A percentile compares a stretch with the other conserved stretches of the same genome.
These are phyloP conservation scores for Tethea ocularis DNA, from an alignment of 2,888 invertebrate species.

Conservation along the genomic window DNA sequence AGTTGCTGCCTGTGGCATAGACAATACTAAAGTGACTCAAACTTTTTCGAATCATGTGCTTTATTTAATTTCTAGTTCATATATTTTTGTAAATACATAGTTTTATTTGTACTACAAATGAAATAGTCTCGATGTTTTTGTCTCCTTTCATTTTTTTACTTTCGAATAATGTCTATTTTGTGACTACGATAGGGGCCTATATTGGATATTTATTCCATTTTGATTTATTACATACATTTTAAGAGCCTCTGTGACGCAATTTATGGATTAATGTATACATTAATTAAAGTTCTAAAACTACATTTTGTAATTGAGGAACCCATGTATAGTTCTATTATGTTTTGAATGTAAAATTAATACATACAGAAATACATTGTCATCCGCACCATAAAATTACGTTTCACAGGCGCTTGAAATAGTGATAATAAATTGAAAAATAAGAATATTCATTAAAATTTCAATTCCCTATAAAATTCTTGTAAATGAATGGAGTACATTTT, in stretches of 20 bases:
- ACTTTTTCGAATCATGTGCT: conserved; percentile 6
- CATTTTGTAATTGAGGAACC: too few relatives aligned
- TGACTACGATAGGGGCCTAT: neutral
- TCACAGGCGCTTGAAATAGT: too few relatives aligned
- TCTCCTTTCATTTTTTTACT: neutral
- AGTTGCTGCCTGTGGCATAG: conserved; percentile 1
- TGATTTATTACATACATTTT: neutral
- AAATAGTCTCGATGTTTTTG: neutral
- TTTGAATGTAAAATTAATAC: too few relatives aligned
- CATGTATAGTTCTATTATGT: too few relatives aligned
- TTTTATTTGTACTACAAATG: neutral
- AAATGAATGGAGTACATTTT: neutral
- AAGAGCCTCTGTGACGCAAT: too few relatives aligned
- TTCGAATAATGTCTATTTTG: neutral
- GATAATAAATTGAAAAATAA: too few relatives aligned
- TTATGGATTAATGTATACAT: too few relatives aligned
- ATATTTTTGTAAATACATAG: neutral
- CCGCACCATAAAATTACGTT: too few relatives aligned
- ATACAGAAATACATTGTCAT: too few relatives aligned
- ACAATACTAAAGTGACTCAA: neutral
- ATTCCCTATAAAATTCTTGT: neutral
- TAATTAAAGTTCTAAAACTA: too few relatives aligned
- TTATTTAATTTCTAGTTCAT: conserved; percentile 2
- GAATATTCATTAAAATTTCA: too few relatives aligned
- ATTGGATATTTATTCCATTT: too few relatives aligned